These are phyloP conservation scores for Lanistes nyassanus DNA, from an alignment of 1,140 invertebrate genomes.

Conservation along the genomic window DNA sequence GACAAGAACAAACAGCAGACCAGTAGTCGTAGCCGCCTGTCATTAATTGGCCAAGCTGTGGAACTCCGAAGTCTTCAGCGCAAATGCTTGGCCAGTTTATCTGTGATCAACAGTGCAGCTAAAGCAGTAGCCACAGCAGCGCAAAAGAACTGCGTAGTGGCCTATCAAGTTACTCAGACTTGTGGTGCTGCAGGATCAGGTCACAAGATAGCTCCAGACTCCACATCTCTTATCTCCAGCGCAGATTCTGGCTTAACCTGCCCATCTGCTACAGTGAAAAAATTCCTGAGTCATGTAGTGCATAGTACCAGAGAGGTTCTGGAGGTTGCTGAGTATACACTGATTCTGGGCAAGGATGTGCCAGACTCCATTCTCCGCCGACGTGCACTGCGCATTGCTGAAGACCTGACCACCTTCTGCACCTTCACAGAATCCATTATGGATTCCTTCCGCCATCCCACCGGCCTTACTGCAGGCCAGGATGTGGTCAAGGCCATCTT, in stretches of 20 bases:
- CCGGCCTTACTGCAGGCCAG: too few species aligned
- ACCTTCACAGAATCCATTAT: constrained; percentile 21
- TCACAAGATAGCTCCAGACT: too few species aligned
- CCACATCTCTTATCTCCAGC: not conserved
- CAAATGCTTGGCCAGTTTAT: not conserved
- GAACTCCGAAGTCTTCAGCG: constrained; percentile 1
- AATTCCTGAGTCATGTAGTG: constrained; percentile 6
- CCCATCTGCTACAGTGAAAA: not conserved
- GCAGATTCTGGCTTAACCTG: not conserved
- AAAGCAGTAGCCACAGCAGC: constrained; percentile 15
- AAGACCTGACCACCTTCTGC: constrained; percentile 18
- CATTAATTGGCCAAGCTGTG: constrained; percentile 9
- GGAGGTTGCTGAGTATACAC: constrained; percentile 17
- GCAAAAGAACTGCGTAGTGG: not conserved
- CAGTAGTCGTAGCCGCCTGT: constrained; percentile 8
- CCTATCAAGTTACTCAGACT: not conserved
- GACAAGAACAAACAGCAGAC: constrained; percentile 7
- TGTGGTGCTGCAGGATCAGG: not conserved
- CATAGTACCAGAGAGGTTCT: constrained; percentile 6
- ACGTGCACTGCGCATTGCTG: constrained; percentile 12
- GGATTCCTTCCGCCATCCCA: not conserved
- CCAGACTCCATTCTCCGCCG: constrained; percentile 18
- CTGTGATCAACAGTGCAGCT: not conserved
- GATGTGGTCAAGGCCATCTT: too few species aligned
- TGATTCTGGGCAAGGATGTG: constrained; percentile 8